Evolutionary conservation across 2,113 vertebrate genomes (phyloP), one percentile per base, ranked within the genome.

Genomic region (Oriolus oriolus): DNA sequence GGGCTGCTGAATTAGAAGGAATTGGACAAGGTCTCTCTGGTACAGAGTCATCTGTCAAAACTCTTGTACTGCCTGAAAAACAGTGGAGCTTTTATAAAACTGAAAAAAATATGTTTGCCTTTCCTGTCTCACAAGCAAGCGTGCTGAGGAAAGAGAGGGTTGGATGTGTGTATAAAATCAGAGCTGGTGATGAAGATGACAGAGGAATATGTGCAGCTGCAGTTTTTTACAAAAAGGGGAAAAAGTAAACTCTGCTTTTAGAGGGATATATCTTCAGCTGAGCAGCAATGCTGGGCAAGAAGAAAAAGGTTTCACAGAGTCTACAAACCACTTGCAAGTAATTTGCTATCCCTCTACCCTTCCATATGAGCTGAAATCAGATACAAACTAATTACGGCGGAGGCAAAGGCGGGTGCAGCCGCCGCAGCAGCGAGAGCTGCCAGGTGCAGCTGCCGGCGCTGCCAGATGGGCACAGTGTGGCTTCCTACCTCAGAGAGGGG

Each of bases 391-490:
- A 96, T 90, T 81, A 77, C 28, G 1, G 20, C 71, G 13, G 77
- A 90, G 53, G 79, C 91, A 81, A 87, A 92, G 52, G 47, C 0
- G 3, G 71, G 82, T 1, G 4, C 41, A 59, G 91, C 45, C 50
- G 3, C 74, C 6, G 70, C 73, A 53, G 75, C 94, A 60, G 80
- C 50, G 16, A 92, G 35, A 78, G 80, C 69, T 44, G 83, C 84
- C 90, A 95, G 90, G 94, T 88, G 4, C 86, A 57, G 94, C 84
- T 73, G 50, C 45, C 7, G 75, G 84, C 75, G 16, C 27, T 75
- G 76, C 88, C 95, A 95, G 93, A 94, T 94, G 95, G 90, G 86
- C 95, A 77, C 92, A 92, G 88, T 78, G 88, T 69, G 93, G 87
- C 44, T 94, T 6, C n/a, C 1, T 6, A n/a, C 57, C 66, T 37